A percentile compares a stretch with the other conserved stretches of the same genome.
Evolutionary conservation across 2,888 invertebrate species (phyloP).

Genomic region (Oithona nana): DNA sequence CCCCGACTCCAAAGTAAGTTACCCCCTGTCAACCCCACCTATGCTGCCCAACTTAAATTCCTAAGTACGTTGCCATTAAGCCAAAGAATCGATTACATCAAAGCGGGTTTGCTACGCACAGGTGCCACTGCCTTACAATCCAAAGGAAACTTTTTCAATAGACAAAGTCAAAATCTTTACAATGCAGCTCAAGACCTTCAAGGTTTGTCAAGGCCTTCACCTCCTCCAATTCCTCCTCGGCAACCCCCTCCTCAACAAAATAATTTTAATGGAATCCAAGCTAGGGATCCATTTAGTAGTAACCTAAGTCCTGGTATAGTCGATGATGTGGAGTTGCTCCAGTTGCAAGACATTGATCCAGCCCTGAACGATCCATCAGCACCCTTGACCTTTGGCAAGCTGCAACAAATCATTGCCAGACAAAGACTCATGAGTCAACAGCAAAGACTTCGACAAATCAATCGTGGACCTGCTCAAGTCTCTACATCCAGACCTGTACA

Average conservation of each 20-base stretch:
- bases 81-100: neutral
- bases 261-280: no score
- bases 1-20: no score
- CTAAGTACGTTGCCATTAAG: neutral
- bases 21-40: neutral
- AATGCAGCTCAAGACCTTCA: neutral
- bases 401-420: neutral
- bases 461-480: neutral
- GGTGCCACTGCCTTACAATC: conserved; percentile 1
- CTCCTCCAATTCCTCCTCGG: no score
- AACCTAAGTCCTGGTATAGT: no score
- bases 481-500: no score
- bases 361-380: neutral
- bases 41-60: neutral
- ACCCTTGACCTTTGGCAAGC: neutral
- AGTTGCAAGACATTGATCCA: neutral
- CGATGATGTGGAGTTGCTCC: neutral
- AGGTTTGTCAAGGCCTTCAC: no score
- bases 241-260: no score
- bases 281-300: no score
- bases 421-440: neutral
- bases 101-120: neutral
- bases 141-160: neutral
- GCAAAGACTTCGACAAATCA: neutral
- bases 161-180: neutral